phyloP scores from a whole-genome alignment of 1,140 invertebrate genomes.

The Lycorma delicatula region DNA sequence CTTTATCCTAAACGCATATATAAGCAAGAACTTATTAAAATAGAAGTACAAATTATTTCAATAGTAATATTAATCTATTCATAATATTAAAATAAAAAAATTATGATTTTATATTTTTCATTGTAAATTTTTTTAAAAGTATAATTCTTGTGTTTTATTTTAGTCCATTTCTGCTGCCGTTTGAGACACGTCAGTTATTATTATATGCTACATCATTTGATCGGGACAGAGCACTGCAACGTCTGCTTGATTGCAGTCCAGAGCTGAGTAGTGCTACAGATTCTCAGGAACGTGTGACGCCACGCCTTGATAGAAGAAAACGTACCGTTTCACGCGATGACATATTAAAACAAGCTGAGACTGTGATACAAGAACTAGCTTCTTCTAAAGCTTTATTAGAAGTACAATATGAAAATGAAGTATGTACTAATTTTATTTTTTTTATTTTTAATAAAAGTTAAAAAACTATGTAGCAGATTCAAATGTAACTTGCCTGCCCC shows the following conservation, averaged over 20 bases:
- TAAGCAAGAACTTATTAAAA: too few relatives aligned
- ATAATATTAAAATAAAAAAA: too few relatives aligned
- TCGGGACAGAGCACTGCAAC: conserved; percentile 85
- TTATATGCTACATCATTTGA: conserved; percentile 97
- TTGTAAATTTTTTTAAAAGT: too few relatives aligned
- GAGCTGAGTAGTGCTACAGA: conserved; percentile 59
- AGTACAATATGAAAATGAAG: conserved; percentile 96
- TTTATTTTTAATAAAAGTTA: too few relatives aligned
- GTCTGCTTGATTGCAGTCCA: conserved; percentile 79
- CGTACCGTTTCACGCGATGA: conserved; percentile 86
- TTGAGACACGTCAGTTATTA: conserved; percentile 89
- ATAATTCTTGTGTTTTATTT: conserved; percentile 28
- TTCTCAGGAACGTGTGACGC: conserved; percentile 80
- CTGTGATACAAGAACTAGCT: conserved; percentile 87
- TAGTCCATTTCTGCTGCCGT: conserved; percentile 91
- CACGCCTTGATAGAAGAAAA: conserved; percentile 84
- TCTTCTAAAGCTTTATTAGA: conserved; percentile 87
- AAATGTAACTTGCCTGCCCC: too few relatives aligned
- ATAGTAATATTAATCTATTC: too few relatives aligned
- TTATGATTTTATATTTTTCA: too few relatives aligned
- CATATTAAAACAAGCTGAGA: conserved; percentile 91
- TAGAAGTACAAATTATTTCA: too few relatives aligned
- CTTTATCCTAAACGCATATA: too few relatives aligned
- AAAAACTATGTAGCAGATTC: too few relatives aligned
- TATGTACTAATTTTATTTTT: conserved; percentile 31